phyloP scores from a whole-genome alignment of 2,113 vertebrate genomes.

The Pundamilia nyererei region DNA sequence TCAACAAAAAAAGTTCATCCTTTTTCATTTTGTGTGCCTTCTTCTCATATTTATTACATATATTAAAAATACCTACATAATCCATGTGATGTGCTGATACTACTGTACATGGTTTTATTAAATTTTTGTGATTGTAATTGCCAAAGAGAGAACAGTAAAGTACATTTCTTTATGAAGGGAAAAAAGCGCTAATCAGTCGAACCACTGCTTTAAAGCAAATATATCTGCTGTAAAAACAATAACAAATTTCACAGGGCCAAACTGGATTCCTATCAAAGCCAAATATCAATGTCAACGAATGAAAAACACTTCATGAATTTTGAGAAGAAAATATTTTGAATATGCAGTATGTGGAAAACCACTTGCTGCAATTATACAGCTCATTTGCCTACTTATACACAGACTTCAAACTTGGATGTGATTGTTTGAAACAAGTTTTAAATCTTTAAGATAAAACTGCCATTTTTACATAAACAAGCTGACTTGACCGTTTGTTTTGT shows the following conservation, averaged over 20 bases:
- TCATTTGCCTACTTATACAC: background rate
- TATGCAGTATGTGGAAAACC: background rate
- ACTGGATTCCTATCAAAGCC: background rate
- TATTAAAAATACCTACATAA: background rate
- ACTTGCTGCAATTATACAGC: background rate
- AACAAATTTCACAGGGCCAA: background rate
- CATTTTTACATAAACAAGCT: background rate
- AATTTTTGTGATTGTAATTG: background rate
- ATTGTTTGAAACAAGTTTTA: background rate
- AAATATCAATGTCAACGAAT: background rate
- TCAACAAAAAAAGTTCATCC: background rate
- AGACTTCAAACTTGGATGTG: background rate
- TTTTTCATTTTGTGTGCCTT: constrained; percentile 33
- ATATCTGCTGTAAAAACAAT: background rate
- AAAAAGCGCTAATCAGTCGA: background rate
- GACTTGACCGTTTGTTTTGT: background rate
- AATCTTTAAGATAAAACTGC: background rate
- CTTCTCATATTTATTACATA: background rate
- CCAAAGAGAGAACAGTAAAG: background rate
- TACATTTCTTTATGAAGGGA: background rate
- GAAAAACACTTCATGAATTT: background rate
- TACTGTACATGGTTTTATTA: background rate
- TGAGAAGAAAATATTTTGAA: background rate
- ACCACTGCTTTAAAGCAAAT: background rate
- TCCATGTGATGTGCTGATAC: background rate